Evolutionary conservation across 1,140 invertebrate species (phyloP), one percentile per base, ranked within the genome.

Genomic region (Drosophila ironensis): DNA sequence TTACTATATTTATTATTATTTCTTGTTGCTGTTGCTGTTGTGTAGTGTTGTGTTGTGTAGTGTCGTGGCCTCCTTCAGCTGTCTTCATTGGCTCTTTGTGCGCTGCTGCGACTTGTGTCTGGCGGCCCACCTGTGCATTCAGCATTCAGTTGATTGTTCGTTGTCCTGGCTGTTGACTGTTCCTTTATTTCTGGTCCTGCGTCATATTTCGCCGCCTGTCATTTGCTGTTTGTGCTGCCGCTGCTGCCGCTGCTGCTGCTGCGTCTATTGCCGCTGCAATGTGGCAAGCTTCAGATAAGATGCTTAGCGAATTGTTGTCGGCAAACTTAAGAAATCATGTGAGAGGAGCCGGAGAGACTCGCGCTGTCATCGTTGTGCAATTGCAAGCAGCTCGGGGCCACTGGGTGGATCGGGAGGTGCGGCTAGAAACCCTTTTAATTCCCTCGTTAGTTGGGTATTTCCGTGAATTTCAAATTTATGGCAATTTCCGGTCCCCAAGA

Each of bases 201-300:
- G 42, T 64, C 57, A 64, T 64, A 64, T 64, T 64, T 64, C 57
- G 57, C 60, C 44, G 57, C 60, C 59, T 64, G 60, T 64, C 60
- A 64, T 61, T 63, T 27, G 57, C 28, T 63, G 38, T 75, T 46
- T 53, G 28, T 57, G 56, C 19, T 59, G n/a, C n/a, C n/a, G n/a
- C n/a, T n/a, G n/a, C n/a, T n/a, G n/a, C n/a, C n/a, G 54, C 28
- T 59, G 33, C 17, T 41, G 38, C 4, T 7, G 25, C 20, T 35
- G 11, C 22, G 45, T 28, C 52, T 30, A 42, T 46, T 71, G 53
- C 35, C 24, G 44, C 53, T 69, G 77, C 78, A 81, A 53, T 66
- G 76, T 82, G 78, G 73, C 72, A 61, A 61, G 45, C 52, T 54
- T 12, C 37, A 78, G 78, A 82, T 82, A 82, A 84, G 78, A 73